Base-by-base conservation (phyloP, 2,888 invertebrate genomes). In the Thera obeliscata region DNA sequence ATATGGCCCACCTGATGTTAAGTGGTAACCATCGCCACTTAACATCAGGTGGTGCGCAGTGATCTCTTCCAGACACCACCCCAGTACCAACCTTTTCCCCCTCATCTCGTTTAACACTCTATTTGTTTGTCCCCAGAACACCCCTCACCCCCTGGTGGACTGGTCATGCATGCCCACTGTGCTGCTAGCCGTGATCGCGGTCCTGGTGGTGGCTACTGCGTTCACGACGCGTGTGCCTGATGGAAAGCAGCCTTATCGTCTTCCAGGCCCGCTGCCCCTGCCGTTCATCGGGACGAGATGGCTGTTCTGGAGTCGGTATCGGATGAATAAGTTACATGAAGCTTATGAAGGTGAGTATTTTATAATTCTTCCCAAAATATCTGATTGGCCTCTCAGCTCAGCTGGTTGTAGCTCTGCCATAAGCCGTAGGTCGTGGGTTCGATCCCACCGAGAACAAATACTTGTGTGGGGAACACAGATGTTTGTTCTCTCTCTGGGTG, bases 201-300 rank as follows among this genome's bases (percentile, higher is more conserved):
- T 91, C 46, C 76, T 90, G 48, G 81, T 88, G 55, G 82, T 83
- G 0, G 87, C 81, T 2, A 88, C 88, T 1, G 88, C 87, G 1
- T 69, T 91, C 22, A 73, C 86, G 5, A 80, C 85, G 0, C 81
- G 88, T 2, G 72, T 85, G 0, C 72, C 83, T 0, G 89, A 91
- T 41, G 77, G 77, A 52, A 87, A 86, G 74, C 79, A 78, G 4
- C 74, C 79, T 2, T 69, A 79, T 1, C 77, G 85, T 56, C 95
- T 98, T 54, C 98, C 98, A 0, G 98, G 98, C 1, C 97, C 97
- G 0, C 88, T 94, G 7, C 85, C 95, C 0, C 78, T 97, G 54
- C 97, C 98, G 0, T 87, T 97, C 49, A 80, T 97, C 41, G 98
- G 98, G 4, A 97, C 97, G 3, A 94, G 96, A 64, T 98, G 97